Evolutionary conservation across 2,797 vertebrate species (phyloP).

Genomic region (Myioborus melanocephalus): DNA sequence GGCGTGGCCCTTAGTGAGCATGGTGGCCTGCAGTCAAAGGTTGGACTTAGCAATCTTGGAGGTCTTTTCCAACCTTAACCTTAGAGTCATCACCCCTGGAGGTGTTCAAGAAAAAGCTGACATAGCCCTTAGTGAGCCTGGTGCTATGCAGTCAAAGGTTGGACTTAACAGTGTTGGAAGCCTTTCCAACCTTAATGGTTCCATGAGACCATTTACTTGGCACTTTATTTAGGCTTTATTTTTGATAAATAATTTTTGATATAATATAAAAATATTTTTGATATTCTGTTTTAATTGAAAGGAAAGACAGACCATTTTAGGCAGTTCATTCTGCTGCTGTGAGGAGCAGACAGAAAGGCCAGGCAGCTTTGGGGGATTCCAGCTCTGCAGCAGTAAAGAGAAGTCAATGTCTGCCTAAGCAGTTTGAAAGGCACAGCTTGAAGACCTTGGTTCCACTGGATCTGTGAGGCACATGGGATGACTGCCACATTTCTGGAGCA

Average conservation of each 20-base stretch:
- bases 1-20: too few relatives aligned
- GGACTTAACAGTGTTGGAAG: not conserved
- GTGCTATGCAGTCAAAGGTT: not conserved
- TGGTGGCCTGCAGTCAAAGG: not conserved
- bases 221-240: not conserved
- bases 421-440: not conserved
- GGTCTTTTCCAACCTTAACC: not conserved
- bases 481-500: not conserved
- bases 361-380: not conserved
- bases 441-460: not conserved
- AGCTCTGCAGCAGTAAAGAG: not conserved
- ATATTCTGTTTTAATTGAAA: not conserved
- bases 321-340: not conserved
- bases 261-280: too few relatives aligned
- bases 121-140: not conserved
- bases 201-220: not conserved
- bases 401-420: not conserved
- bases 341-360: fast-evolving
- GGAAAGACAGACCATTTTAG: not conserved
- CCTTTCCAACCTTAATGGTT: not conserved
- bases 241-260: too few relatives aligned
- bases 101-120: not conserved
- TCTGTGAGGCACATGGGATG: fast-evolving
- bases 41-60: not conserved
- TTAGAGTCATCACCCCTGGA: not conserved